Base-by-base conservation (phyloP, 2,797 vertebrate species). In the Florisuga fusca region DNA sequence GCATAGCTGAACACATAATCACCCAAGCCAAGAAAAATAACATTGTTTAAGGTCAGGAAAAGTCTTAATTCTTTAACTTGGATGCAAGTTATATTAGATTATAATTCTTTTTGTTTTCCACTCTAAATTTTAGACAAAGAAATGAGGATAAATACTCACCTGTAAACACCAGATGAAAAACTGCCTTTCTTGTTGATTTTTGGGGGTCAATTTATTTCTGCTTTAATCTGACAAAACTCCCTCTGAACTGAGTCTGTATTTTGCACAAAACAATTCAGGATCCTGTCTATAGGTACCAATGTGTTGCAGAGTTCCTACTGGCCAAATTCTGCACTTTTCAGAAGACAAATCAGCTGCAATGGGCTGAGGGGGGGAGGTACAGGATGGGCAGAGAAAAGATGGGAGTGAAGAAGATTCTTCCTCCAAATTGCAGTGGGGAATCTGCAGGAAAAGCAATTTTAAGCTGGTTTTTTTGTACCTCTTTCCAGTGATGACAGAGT, bases 321-420 rank as follows among this genome's bases (percentile, higher is more conserved):
- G 54, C 22, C 73, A 75, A 90, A 71, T 34, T 31, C 43, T 12
- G 29, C 93, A 83, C 48, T 84, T 84, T 66, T 41, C 36, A 55
- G 33, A 53, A 43, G 79, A 67, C 33, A 19, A n/a, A 61, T 55
- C 27, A 15, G 15, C 48, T 45, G 64, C 55, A 55, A 2, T 27
- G 20, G 34, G 55, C 81, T 29, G 7, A n/a, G n/a, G 34, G 27
- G 43, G 6, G 13, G 6, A 8, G 15, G n/a, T 36, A 36, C 20
- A 21, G 16, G 21, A 2, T 20, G 43, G 55, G 59, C 58, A 57
- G 45, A 43, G 73, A 55, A 15, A 61, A 54, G 54, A 27, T 34
- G 57, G 51, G 51, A 4, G 9, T 2, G 27, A 68, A 62, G 64
- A 72, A 88, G 62, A 88, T 43, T 58, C 55, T 62, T 51, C 29